Base-by-base conservation (phyloP, 2,113 vertebrate species). In the Scomber colias region DNA sequence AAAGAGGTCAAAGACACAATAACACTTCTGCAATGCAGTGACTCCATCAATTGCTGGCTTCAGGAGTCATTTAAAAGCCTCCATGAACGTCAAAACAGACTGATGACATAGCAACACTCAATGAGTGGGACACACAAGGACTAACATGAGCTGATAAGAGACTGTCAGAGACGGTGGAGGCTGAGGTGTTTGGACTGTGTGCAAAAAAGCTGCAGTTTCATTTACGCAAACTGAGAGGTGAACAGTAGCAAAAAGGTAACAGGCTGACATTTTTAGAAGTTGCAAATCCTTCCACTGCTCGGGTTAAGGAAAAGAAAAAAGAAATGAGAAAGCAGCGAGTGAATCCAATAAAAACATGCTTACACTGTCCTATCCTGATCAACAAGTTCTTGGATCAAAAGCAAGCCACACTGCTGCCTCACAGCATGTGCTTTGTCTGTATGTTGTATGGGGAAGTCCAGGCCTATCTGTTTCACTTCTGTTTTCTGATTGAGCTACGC, bases 401-500 rank as follows among this genome's bases (percentile, higher is more conserved):
- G 68, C 57, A 19, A 11, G 79, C 71, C n/a, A 19, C 49, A 51
- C 31, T 60, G 54, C 76, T 61, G 79, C 66, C 74, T 89, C 81
- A 87, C 84, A 91, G 91, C 86, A 76, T 87, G 87, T 70, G 81
- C 89, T 89, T 87, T 91, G 89, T 91, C 76, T 91, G 73, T 46
- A 57, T 63, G 74, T 68, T 81, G 24, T 27, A 59, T 71, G 94
- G 94, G 95, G 93, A 95, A 95, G 93, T 95, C 94, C 95, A 86
- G 89, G 72, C 87, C 85, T 85, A 45, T 89, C 89, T 91, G 82
- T 92, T 92, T 91, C 89, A 95, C 95, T 95, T 95, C 95, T 95
- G 92, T 93, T 94, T 94, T 94, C 87, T 87, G 30, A 56, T 85
- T 75, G 44, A 78, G 71, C 66, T 46, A 59, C 54, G 73, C 61